Percentiles rank a stretch among this genome's conserved stretches.
These are phyloP conservation scores for Ceuthmochares aereus DNA, from an alignment of 2,113 vertebrate species.

Conservation along the genomic window DNA sequence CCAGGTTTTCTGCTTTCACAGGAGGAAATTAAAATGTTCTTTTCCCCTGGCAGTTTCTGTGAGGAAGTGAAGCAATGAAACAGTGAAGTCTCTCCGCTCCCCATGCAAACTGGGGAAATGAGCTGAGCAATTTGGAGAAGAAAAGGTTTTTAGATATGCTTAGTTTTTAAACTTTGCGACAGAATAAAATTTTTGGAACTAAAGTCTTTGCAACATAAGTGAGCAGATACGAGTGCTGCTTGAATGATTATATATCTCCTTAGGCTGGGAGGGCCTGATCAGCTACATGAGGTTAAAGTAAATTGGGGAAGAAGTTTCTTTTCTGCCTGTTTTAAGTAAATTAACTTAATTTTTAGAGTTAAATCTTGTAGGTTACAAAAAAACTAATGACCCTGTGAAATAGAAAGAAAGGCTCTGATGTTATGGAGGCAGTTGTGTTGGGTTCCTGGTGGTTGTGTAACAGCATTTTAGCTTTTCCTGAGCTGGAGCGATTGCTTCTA, in stretches of 20 bases:
- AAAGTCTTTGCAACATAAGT: not conserved
- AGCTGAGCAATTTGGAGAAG: not conserved
- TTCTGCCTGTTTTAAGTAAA: not conserved
- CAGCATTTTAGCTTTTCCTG: not conserved
- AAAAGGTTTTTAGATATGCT: not conserved
- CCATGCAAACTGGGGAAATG: not conserved
- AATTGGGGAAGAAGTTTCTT: not conserved
- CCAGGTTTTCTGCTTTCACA: rapidly evolving
- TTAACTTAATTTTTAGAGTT: not conserved
- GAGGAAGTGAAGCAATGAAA: constrained; percentile 46
- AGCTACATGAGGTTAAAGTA: not conserved
- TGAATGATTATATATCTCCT: not conserved
- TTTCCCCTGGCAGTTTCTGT: not conserved
- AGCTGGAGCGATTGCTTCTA: not conserved
- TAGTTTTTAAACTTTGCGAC: not conserved
- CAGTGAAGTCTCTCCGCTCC: not conserved
- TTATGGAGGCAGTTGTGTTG: rapidly evolving
- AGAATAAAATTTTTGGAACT: not conserved
- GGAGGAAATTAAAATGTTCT: not conserved
- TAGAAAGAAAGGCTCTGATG: not conserved
- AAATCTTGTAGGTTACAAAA: not conserved
- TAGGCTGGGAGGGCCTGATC: not conserved
- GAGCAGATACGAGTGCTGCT: not conserved
- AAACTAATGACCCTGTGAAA: not conserved
- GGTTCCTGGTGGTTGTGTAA: not conserved